These are phyloP conservation scores for Cyrtorhinus lividipennis DNA, from an alignment of 1,140 invertebrate genomes.

Conservation along the genomic window DNA sequence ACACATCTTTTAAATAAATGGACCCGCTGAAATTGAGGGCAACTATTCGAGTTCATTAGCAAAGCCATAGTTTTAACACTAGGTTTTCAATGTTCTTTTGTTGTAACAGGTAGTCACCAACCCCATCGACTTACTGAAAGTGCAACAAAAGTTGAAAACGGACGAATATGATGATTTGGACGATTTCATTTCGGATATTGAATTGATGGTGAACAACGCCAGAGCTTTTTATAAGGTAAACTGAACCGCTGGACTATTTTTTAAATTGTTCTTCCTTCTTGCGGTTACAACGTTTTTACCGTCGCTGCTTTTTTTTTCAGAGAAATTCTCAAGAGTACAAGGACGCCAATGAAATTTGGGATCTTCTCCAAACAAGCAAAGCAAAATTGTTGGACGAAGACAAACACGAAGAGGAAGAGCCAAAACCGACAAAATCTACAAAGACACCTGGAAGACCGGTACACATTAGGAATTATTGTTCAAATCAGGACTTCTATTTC, in stretches of 20 bases:
- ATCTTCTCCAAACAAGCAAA: conserved; percentile 51
- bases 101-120: conserved; percentile 55
- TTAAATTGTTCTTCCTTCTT: conserved; percentile 10
- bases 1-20: too few relatives aligned
- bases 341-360: conserved; percentile 83
- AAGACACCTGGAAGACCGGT: conserved; percentile 26
- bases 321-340: conserved; percentile 70
- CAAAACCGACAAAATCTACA: conserved; percentile 4
- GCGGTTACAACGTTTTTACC: not conserved
- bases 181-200: conserved; percentile 72
- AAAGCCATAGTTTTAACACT: too few relatives aligned
- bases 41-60: too few relatives aligned
- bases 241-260: not conserved
- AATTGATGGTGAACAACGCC: conserved; percentile 77
- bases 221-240: conserved; percentile 83
- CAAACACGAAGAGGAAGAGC: conserved; percentile 27
- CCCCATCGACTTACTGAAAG: conserved; percentile 85
- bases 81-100: too few relatives aligned
- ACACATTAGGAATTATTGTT: too few relatives aligned
- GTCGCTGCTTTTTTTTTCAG: conserved; percentile 31
- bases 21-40: too few relatives aligned
- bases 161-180: conserved; percentile 86
- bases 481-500: too few relatives aligned
- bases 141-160: conserved; percentile 91
- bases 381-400: conserved; percentile 35